Conservation (phyloP, 2,797 vertebrate species). For the Gadopsis marmoratus region DNA sequence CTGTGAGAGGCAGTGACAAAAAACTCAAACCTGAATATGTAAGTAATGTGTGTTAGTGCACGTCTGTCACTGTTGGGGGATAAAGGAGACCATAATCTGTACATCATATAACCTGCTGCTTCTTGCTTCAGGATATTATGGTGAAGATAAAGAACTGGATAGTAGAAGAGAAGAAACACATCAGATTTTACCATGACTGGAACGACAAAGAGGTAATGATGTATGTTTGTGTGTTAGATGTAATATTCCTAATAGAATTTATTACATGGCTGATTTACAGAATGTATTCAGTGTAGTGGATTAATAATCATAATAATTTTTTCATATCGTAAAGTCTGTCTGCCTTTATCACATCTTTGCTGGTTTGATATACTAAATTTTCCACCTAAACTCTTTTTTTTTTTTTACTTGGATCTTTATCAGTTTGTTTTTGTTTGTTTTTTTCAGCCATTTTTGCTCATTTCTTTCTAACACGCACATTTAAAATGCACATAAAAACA, state of each 20-base stretch:
- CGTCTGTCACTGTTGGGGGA: background rate
- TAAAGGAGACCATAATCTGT: background rate
- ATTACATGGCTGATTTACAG: background rate
- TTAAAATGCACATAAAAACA: background rate
- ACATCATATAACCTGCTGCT: conserved; percentile 12
- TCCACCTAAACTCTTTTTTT: background rate
- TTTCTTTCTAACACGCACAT: background rate
- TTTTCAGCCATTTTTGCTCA: background rate
- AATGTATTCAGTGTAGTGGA: background rate
- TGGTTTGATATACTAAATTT: background rate
- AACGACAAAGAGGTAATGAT: conserved; percentile 97
- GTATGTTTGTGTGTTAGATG: background rate
- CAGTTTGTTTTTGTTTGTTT: background rate
- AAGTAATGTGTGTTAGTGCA: conserved; percentile 71
- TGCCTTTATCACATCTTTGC: background rate
- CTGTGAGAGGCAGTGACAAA: conserved; percentile 95
- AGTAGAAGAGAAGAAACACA: conserved; percentile 95
- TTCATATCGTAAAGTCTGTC: background rate
- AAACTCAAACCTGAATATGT: conserved; percentile 99
- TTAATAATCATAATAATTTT: background rate
- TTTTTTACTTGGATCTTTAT: too few relatives aligned
- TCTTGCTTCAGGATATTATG: conserved; percentile 93
- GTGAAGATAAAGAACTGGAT: conserved; percentile 96
- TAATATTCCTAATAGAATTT: background rate
- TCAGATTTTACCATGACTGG: conserved; percentile 96